Base-by-base conservation (phyloP, 1,140 invertebrate genomes). In the Conopomorpha cramerella region DNA sequence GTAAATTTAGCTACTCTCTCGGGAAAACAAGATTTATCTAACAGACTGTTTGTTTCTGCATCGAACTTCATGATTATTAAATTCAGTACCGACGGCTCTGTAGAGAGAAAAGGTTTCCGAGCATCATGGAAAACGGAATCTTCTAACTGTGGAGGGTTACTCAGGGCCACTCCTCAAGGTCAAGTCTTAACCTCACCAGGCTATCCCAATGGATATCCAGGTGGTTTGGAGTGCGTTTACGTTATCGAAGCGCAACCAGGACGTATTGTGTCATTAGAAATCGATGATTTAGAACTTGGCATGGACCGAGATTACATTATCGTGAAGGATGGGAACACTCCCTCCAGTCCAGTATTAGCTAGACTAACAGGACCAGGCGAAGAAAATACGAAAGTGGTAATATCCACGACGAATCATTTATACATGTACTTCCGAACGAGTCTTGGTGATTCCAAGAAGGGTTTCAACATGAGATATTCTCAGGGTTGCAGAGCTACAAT, bases 61-160 rank as follows among this genome's bases (percentile, higher is more conserved):
- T 95, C 93, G 10, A 98, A 98, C 68, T 96, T 98, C 49, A 97
- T 99, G 93, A 95, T 97, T 38, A 87, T 99, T 41, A 96, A 96
- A 72, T 98, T 98, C 77, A 91, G 91, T 46, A 91, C 93, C 0
- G 96, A 98, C 64, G 89, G 88, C 8, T 91, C 92, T 2, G 93
- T 96, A 15, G 95, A 98, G 79, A 89, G 90, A 45, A 92, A 94
- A 79, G 95, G 95, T 34, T 98, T 97, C 72, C 85, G 91, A 28
- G 92, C 92, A 29, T 92, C 92, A 1, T 95, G 92, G 92, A 95
- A 94, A 74, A 94, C 91, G 1, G 93, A 96, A 67, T 92, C 92
- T 8, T 91, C 94, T 54, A 86, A 84, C 11, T 96, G 93, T 62
- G 92, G 93, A 17, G 92, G 92, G 16, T 86, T 84, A 29, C 77